Percentiles rank a stretch among this genome's conserved stretches.
phyloP scores from a whole-genome alignment of 2,797 vertebrate species.

The Fundulus diaphanus region DNA sequence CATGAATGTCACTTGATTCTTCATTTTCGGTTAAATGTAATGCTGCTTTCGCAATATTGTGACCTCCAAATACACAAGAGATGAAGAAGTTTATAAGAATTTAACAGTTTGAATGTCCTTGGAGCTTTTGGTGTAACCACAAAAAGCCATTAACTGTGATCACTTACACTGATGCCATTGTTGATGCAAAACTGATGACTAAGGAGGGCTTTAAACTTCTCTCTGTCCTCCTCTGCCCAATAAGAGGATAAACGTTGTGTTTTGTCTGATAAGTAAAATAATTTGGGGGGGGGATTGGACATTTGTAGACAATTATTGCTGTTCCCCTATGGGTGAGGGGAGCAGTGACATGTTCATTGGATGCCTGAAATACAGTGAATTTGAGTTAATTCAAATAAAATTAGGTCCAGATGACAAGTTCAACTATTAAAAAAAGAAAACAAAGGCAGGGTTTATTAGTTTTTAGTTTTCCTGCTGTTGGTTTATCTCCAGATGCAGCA shows the following conservation, averaged over 20 bases:
- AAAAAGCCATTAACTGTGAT: too few species aligned
- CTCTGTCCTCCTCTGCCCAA: too few species aligned
- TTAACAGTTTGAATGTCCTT: too few species aligned
- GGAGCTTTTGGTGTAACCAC: neutral
- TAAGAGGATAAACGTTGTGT: neutral
- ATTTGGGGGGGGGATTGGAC: neutral
- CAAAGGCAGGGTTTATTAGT: neutral
- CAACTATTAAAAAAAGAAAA: neutral
- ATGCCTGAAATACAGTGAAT: neutral
- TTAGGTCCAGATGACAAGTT: neutral
- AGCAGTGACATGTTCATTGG: neutral
- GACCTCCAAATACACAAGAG: too few species aligned
- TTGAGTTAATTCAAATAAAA: neutral
- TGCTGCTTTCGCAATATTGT: too few species aligned
- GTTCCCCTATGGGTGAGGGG: constrained; percentile 3
- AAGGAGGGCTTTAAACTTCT: neutral
- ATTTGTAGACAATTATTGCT: constrained; percentile 1
- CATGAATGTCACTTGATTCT: too few species aligned
- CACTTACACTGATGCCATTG: too few species aligned
- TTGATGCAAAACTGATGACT: too few species aligned
- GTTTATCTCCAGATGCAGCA: neutral
- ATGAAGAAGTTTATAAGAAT: too few species aligned
- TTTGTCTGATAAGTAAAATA: too few species aligned
- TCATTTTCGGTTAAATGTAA: too few species aligned
- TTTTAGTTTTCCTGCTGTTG: neutral